Percentiles rank a stretch among this genome's conserved stretches.
Evolutionary conservation across 2,113 vertebrate genomes (phyloP).

Genomic region (Misgurnus anguillicaudatus): DNA sequence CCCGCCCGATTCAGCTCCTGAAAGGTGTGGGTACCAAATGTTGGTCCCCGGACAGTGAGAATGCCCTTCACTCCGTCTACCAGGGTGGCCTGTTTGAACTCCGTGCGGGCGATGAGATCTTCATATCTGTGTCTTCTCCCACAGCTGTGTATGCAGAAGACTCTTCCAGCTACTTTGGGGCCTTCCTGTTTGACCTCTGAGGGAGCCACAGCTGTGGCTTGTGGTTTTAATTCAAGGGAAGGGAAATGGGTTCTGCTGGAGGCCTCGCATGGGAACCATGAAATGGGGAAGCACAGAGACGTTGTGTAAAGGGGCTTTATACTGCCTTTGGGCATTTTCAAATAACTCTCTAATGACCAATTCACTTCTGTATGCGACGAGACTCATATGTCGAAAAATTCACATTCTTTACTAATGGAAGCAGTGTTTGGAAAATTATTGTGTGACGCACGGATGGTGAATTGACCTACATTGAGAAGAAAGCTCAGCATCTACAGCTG

Average conservation of each 20-base stretch:
- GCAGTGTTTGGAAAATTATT: neutral
- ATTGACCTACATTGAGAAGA: too few species aligned
- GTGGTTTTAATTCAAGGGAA: slow-evolving; percentile 22
- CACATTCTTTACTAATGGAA: neutral
- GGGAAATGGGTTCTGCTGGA: slow-evolving; percentile 12
- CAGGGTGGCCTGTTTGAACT: slow-evolving; percentile 76
- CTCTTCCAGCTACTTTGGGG: slow-evolving; percentile 73
- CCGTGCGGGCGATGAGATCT: slow-evolving; percentile 69
- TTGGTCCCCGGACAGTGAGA: slow-evolving; percentile 69
- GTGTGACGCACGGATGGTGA: too few species aligned
- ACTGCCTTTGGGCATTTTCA: neutral
- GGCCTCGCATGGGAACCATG: slow-evolving; percentile 11
- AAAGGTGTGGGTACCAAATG: slow-evolving; percentile 78
- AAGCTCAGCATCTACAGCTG: neutral
- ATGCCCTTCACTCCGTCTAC: slow-evolving; percentile 74
- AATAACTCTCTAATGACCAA: neutral
- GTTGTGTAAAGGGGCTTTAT: neutral
- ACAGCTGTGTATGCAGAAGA: slow-evolving; percentile 62
- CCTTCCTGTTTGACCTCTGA: slow-evolving; percentile 74
- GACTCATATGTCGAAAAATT: too few species aligned
- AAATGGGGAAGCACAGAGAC: slow-evolving; percentile 6
- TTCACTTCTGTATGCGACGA: neutral
- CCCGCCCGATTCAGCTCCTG: slow-evolving; percentile 72
- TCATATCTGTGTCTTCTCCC: slow-evolving; percentile 74
- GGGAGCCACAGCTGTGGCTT: neutral